Base-by-base conservation (phyloP, 2,888 invertebrate genomes). In the Macaria liturata region DNA sequence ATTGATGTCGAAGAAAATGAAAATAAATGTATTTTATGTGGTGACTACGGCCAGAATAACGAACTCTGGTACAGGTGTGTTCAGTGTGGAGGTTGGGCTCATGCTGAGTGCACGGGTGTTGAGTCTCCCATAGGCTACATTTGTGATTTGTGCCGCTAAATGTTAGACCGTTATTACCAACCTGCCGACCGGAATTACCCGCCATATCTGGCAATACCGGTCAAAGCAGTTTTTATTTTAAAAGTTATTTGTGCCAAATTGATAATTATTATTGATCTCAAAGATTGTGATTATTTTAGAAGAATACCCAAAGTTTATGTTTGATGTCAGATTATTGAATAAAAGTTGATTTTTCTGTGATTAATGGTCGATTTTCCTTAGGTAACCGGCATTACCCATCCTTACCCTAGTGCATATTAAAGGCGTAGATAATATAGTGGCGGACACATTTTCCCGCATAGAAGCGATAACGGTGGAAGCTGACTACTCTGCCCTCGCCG, bases 311-410 rank as follows among this genome's bases (percentile, higher is more conserved):
- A 43, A 43, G 43, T 43, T n/a, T 43, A 43, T n/a, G 43, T 43
- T 43, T 43, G 43, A 43, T 43, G 43, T 43, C 43, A 43, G 43
- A 43, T 43, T 43, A 43, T 43, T 43, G 43, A 43, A 43, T 43
- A 43, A 8, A 20, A 20, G 20, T 20, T 20, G 20, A 20, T 20
- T 20, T 43, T 43, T 43, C 43, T 1, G 3, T 43, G 43, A 43
- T 43, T 43, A 43, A 43, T n/a, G 9, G 43, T 43, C 43, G 43
- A 43, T 3, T 43, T 43, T 43, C 43, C 43, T 43, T 43, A 43
- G 43, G 43, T 43, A 4, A 43, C 43, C 3, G 43, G 43, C 43
- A 43, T 43, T 43, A 43, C 39, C 39, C 39, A 39, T 39, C 39
- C 39, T 39, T 39, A 39, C 39, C 39, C 39, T n/a, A n/a, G n/a